A percentile compares a stretch with the other conserved stretches of the same genome.
Conservation (phyloP, 2,888 invertebrate genomes). For the Tipula confusa region DNA sequence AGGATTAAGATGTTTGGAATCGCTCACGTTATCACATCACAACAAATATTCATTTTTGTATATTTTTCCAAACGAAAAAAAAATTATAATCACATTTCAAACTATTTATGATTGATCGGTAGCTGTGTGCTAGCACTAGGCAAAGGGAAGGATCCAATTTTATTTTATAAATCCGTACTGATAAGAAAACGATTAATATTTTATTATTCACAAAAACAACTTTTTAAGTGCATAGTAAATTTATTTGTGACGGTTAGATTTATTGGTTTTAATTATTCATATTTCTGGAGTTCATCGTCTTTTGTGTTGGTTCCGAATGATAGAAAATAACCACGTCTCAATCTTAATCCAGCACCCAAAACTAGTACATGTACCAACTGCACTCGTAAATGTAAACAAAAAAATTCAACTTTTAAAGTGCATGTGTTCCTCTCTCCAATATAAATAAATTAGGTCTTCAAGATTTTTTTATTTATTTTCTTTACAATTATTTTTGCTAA, state of each 20-base stretch:
- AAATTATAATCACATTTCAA: conserved; percentile 5
- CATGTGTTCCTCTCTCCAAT: background rate
- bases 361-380: too few species aligned
- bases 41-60: background rate
- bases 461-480: background rate
- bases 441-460: background rate
- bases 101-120: conserved; percentile 20
- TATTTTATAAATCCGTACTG: background rate
- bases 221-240: background rate
- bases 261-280: too few species aligned
- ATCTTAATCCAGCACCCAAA: too few species aligned
- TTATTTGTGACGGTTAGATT: too few species aligned
- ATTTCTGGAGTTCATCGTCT: too few species aligned
- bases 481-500: conserved; percentile 32
- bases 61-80: background rate
- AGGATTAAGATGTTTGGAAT: background rate
- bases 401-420: background rate
- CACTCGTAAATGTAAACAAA: too few species aligned
- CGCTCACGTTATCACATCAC: background rate
- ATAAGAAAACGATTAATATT: background rate
- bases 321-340: too few species aligned
- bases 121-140: background rate
- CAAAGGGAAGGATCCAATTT: background rate
- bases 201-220: background rate
- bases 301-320: too few species aligned